Base-by-base conservation (phyloP, 2,888 invertebrate genomes). In the Netelia melanura region DNA sequence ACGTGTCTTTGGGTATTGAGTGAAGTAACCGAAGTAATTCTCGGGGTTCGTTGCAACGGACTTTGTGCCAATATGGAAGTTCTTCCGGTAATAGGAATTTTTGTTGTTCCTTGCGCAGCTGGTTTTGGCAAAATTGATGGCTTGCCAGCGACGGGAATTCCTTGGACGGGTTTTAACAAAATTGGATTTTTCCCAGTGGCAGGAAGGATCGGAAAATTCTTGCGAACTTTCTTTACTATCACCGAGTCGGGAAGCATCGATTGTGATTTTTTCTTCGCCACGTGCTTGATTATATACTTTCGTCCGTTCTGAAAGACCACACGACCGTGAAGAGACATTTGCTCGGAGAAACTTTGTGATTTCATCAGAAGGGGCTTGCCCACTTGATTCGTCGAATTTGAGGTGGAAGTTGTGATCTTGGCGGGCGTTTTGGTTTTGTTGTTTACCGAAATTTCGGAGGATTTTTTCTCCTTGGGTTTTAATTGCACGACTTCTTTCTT, bases 291-390 rank as follows among this genome's bases (percentile, higher is more conserved):
- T 17, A 91, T 85, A 58, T 87, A 91, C 17, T 89, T 91, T n/a
- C 81, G 87, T 1, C 91, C 91, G 14, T 91, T 89, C 65, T 88
- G 88, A 64, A 87, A 86, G 1, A 91, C 9, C 6, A 91, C 72
- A 56, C 87, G 88, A 11, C 81, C 86, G 2, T 86, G 86, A 3
- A 86, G n/a, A 25, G 87, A 72, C 68, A 86, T 75, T 64, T 86
- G 84, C n/a, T 83, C 81, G 80, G 84, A 76, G 48, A 83, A 85
- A 38, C 67, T 75, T 67, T 83, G 83, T 1, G 83, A 67, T n/a
- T 80, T 79, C 1, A 61, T n/a, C 3, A 56, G 0, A 3, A 23
- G 38, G 0, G 81, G 23, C 44, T 67, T 23, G 6, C 44, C 25
- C 2, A 67, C 21, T 9, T 78, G 30, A 11, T 44, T 62, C 56